phyloP scores from a whole-genome alignment of 1,140 invertebrate genomes.

The Mya arenaria region DNA sequence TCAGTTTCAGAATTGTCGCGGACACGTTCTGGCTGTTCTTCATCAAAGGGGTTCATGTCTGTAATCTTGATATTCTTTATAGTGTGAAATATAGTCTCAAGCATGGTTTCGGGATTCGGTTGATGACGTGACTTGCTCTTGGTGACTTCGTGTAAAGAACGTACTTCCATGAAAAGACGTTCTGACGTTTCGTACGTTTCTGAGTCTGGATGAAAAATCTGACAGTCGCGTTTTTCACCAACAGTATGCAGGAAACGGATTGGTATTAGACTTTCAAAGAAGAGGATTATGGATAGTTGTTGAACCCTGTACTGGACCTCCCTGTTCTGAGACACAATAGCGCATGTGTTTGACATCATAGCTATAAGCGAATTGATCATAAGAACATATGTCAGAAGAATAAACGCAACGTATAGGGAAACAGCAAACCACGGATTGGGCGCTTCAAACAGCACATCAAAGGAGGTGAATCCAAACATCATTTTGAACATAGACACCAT shows the following conservation, averaged over 20 bases:
- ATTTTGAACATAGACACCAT: constrained; percentile 35
- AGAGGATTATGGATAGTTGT: constrained; percentile 43
- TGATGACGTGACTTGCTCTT: constrained; percentile 21
- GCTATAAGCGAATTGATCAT: constrained; percentile 50
- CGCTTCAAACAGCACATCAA: constrained; percentile 44
- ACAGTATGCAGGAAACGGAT: neutral
- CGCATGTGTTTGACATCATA: constrained; percentile 52
- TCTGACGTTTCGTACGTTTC: neutral
- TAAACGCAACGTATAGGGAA: constrained; percentile 23
- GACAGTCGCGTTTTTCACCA: constrained; percentile 20
- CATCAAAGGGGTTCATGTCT: constrained; percentile 5
- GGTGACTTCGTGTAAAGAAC: constrained; percentile 30
- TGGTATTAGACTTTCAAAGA: constrained; percentile 47
- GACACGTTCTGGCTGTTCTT: neutral
- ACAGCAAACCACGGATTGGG: constrained; percentile 20
- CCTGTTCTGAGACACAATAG: constrained; percentile 24
- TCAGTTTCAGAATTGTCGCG: neutral
- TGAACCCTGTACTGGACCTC: constrained; percentile 44
- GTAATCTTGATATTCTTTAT: constrained; percentile 27
- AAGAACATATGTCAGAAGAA: constrained; percentile 30
- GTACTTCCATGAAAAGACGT: constrained; percentile 36
- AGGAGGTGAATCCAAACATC: constrained; percentile 38
- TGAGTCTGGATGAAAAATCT: constrained; percentile 12
- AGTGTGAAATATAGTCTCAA: constrained; percentile 40
- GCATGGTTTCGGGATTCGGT: constrained; percentile 21